A percentile compares a stretch with the other conserved stretches of the same genome.
Conservation (phyloP, 2,113 vertebrate species). For the Alligator mississippiensis region DNA sequence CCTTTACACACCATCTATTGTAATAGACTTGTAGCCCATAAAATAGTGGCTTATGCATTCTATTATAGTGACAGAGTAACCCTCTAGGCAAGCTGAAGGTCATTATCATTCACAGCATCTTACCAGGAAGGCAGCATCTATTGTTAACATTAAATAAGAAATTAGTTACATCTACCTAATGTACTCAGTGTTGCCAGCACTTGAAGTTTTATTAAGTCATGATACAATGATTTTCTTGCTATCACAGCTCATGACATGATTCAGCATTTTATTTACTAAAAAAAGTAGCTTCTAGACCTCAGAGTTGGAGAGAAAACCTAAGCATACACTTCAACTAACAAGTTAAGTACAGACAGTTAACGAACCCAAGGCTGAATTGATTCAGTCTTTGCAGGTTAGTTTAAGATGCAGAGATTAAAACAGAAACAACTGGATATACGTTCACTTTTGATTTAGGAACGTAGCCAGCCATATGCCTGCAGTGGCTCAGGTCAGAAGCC, state of each 20-base stretch:
- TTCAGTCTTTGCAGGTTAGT: no score
- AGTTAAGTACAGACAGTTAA: no score
- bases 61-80: neutral
- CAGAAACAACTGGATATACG: no score
- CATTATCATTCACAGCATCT: constrained; percentile 1
- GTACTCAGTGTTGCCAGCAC: fast-evolving
- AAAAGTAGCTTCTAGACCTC: neutral
- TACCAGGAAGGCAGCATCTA: neutral
- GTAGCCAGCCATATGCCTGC: no score
- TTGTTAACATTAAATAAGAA: neutral
- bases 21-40: neutral
- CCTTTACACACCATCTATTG: neutral
- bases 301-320: neutral
- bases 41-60: neutral
- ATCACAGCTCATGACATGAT: neutral
- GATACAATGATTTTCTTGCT: neutral
- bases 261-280: neutral
- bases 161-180: neutral
- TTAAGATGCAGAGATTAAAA: no score
- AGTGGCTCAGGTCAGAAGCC: no score
- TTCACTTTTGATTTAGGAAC: no score
- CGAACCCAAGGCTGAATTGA: no score
- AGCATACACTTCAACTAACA: no score
- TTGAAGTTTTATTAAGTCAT: neutral
- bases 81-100: neutral